phyloP scores from a whole-genome alignment of 2,797 vertebrate genomes.

The Phalloptychus januarius region DNA sequence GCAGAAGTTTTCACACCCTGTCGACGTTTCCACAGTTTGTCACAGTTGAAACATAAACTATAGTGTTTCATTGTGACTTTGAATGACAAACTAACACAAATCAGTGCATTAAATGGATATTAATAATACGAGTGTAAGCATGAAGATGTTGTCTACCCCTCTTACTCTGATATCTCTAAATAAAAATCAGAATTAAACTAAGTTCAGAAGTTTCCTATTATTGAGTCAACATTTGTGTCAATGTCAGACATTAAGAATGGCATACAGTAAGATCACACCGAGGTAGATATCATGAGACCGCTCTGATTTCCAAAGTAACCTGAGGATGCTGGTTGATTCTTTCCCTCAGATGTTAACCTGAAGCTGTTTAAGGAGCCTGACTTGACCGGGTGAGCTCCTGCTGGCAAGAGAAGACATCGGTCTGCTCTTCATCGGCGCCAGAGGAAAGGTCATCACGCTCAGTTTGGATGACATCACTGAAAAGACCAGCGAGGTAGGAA shows the following conservation, averaged over 20 bases:
- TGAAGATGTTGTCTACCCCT: too few species aligned
- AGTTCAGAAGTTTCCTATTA: too few species aligned
- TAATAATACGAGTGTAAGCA: too few species aligned
- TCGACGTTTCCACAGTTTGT: not conserved
- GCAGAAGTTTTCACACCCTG: too few species aligned
- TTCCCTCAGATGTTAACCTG: constrained; percentile 24
- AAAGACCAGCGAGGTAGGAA: constrained; percentile 29
- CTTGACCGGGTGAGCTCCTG: constrained; percentile 33
- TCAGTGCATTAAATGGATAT: not conserved
- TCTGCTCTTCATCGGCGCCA: constrained; percentile 30
- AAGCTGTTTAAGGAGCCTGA: constrained; percentile 33
- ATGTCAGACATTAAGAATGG: too few species aligned
- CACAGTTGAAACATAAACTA: not conserved
- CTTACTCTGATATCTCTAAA: not conserved
- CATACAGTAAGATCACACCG: too few species aligned
- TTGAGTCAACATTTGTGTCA: too few species aligned
- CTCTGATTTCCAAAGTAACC: not conserved
- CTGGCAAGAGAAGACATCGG: constrained; percentile 37
- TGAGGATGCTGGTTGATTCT: not conserved
- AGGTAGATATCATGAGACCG: too few species aligned
- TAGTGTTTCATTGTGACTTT: too few species aligned
- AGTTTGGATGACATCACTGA: constrained; percentile 30
- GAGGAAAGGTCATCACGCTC: constrained; percentile 36
- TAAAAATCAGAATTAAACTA: not conserved
- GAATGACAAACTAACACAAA: not conserved